Evolutionary conservation across 2,797 vertebrate species (phyloP).

Genomic region (Poecile montanus): DNA sequence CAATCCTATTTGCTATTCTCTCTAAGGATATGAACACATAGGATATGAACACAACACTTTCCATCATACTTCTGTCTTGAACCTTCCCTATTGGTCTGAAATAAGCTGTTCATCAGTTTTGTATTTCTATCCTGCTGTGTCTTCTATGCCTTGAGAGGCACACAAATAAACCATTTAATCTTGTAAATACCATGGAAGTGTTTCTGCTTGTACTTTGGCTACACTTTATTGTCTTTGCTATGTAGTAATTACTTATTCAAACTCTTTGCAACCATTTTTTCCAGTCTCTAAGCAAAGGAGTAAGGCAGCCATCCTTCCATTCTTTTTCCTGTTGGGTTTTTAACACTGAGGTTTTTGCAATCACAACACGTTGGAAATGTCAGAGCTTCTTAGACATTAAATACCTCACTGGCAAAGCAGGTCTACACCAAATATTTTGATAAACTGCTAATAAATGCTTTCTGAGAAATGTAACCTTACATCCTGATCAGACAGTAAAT

Average conservation of each 20-base stretch:
- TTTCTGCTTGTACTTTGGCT: background rate
- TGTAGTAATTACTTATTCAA: background rate
- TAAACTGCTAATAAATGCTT: background rate
- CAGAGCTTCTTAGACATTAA: background rate
- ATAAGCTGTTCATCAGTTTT: background rate
- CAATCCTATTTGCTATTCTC: background rate
- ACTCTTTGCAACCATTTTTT: background rate
- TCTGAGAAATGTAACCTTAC: background rate
- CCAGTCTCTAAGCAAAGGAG: background rate
- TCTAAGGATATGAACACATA: background rate
- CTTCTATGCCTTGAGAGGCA: background rate
- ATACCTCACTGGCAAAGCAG: background rate
- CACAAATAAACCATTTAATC: background rate
- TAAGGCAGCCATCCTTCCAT: background rate
- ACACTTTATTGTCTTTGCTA: background rate
- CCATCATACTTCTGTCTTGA: background rate
- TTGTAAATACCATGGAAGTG: background rate
- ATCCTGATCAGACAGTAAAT: background rate
- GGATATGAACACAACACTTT: background rate
- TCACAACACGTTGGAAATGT: background rate
- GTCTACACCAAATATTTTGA: background rate
- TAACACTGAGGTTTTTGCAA: background rate
- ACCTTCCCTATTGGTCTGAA: background rate
- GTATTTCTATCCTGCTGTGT: background rate
- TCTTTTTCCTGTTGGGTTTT: background rate